phyloP scores from a whole-genome alignment of 2,113 vertebrate species.

The Chaenocephalus aceratus region DNA sequence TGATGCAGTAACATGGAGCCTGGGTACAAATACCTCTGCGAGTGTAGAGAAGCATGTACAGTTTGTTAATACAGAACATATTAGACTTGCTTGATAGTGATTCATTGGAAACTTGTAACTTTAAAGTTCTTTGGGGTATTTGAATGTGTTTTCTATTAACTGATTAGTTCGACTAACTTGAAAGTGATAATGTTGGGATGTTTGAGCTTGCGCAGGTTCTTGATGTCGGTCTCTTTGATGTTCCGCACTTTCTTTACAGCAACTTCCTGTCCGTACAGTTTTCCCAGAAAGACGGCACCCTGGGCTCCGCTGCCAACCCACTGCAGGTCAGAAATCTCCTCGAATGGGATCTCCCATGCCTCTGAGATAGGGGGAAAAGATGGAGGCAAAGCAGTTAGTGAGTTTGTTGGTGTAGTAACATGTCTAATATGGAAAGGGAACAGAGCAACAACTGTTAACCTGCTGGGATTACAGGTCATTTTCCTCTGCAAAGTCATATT shows the following conservation, averaged over 20 bases:
- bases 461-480: background rate
- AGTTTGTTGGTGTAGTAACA: conserved; percentile 1
- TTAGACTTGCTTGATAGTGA: background rate
- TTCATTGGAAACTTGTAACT: background rate
- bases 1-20: conserved; percentile 98
- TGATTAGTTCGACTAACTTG: conserved; percentile 86
- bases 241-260: conserved; percentile 98
- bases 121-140: background rate
- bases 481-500: background rate
- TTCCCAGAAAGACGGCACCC: conserved; percentile 96
- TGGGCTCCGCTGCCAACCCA: conserved; percentile 98
- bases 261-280: conserved; percentile 95
- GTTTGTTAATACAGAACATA: background rate
- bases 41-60: background rate
- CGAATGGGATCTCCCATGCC: conserved; percentile 96
- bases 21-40: conserved; percentile 97
- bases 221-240: conserved; percentile 98
- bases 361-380: conserved; percentile 64
- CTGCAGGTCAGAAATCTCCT: conserved; percentile 98
- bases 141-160: background rate
- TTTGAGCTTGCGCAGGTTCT: conserved; percentile 96
- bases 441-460: background rate
- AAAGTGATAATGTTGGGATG: conserved; percentile 99
- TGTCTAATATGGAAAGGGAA: background rate
- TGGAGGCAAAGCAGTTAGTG: background rate